Evolutionary conservation across 2,113 vertebrate species (phyloP), one percentile per base, ranked within the genome.

Genomic region (sheep (Ovis aries)): DNA sequence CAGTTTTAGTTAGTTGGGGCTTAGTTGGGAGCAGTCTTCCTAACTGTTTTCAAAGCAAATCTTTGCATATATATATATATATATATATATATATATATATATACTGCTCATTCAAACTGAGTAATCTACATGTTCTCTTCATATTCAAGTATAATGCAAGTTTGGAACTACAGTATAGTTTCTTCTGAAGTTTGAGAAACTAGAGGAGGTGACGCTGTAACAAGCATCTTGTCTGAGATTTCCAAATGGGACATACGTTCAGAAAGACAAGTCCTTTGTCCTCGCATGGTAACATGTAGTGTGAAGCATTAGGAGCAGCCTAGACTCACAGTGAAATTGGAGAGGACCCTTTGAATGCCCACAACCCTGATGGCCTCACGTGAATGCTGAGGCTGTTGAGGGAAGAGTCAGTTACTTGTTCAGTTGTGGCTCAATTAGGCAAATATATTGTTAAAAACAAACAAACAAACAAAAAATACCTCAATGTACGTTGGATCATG

Each of bases 181-280:
- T 9, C 36, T 40, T 62, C 27, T 64, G 33, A 67, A 90, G 17
- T 43, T 4, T 53, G 27, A 78, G 10, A 94, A 84, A 31, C 36
- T 52, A 94, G 40, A 60, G 21, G 8, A 55, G 21, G 6, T 50
- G 3, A 50, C 0, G 1, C 14, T 57, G 23, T 2, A 21, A 11
- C 36, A 67, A 88, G 29, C 5, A 50, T 91, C 59, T 82, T 50
- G n/a, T 45, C 31, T 81, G 52, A 27, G 4, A 11, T 78, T 87
- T 57, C 43, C 82, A 31, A 81, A 33, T 1, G 29, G 14, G 0
- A 1, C 9, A 3, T 10, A 1, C 0, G 1, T 8, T 23, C 21
- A 71, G n/a, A 67, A 57, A 15, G 40, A 23, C 0, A 11, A 27
- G 27, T n/a, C 71, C 21, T 25, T 77, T 25, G n/a, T 77, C 23